Conservation (phyloP, 2,113 vertebrate genomes). For the Choloepus hoffmanni region DNA sequence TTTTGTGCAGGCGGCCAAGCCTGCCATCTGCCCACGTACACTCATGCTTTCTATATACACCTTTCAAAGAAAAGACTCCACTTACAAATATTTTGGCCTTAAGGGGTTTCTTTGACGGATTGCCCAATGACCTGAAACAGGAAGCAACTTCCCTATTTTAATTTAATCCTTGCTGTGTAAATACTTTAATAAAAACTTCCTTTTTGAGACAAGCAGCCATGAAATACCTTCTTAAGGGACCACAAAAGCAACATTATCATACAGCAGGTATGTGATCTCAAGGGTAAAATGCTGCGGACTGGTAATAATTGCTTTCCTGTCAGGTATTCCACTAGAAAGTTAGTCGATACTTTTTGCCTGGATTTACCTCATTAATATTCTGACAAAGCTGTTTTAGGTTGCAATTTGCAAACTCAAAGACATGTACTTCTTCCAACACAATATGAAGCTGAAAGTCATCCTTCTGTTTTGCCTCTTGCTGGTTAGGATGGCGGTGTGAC, state of each 20-base stretch:
- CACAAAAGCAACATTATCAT: neutral
- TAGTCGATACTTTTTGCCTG: neutral
- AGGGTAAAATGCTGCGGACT: neutral
- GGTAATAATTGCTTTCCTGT: neutral
- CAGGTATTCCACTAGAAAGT: neutral
- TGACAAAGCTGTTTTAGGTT: neutral
- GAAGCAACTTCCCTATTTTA: conserved; percentile 7
- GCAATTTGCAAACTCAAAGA: neutral
- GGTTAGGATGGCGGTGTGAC: neutral
- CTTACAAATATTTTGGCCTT: neutral
- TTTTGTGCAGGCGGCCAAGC: neutral
- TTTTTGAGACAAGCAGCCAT: neutral
- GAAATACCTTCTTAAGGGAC: neutral
- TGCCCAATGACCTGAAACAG: neutral
- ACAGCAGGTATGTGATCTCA: neutral
- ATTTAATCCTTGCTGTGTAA: conserved; percentile 29
- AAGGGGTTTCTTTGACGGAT: conserved; percentile 20
- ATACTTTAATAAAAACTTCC: conserved; percentile 48
- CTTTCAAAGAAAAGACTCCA: neutral
- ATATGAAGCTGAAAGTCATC: neutral
- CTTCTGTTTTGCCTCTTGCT: fast-evolving
- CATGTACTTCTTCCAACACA: neutral
- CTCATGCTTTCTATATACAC: neutral
- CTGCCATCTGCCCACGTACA: neutral
- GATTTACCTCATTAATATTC: neutral